These are phyloP conservation scores for Drosophila pseudotakahashii DNA, from an alignment of 2,888 invertebrate species.

Conservation along the genomic window DNA sequence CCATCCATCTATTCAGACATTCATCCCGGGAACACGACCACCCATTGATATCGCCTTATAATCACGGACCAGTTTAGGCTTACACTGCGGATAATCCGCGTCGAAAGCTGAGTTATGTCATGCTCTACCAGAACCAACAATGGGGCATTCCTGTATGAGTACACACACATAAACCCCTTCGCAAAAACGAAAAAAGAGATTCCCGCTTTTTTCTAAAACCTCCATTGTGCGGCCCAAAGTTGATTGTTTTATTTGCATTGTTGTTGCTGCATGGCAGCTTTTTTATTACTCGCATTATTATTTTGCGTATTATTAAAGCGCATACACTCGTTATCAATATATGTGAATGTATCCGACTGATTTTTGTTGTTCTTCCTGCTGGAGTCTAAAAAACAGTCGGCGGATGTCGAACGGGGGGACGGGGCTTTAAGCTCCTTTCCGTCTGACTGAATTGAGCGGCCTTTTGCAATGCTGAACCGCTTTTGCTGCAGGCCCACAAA, in stretches of 20 bases:
- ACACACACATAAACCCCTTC: constrained; percentile 16
- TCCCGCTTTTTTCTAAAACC: constrained; percentile 38
- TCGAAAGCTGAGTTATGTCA: constrained; percentile 54
- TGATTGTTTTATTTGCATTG: constrained; percentile 59
- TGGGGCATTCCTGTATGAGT: constrained; percentile 14
- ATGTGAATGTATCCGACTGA: constrained; percentile 16
- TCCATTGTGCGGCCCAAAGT: constrained; percentile 59
- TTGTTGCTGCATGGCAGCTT: constrained; percentile 38
- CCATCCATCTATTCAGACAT: background rate
- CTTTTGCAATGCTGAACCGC: constrained; percentile 73
- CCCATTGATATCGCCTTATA: constrained; percentile 32
- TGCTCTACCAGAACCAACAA: constrained; percentile 34
- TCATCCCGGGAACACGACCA: constrained; percentile 15
- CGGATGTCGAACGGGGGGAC: constrained; percentile 53
- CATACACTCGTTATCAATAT: constrained; percentile 69
- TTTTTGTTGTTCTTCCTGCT: constrained; percentile 26
- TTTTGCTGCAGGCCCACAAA: constrained; percentile 57
- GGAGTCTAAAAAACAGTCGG: constrained; percentile 43
- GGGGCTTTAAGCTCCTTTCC: constrained; percentile 67
- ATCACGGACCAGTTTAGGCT: constrained; percentile 53
- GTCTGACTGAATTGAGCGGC: constrained; percentile 68
- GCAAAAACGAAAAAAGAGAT: constrained; percentile 28
- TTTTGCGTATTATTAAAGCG: constrained; percentile 74
- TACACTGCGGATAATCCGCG: constrained; percentile 56
- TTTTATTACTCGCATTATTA: constrained; percentile 56